These are phyloP conservation scores for Callipepla squamata DNA, from an alignment of 2,113 vertebrate genomes.

Conservation along the genomic window DNA sequence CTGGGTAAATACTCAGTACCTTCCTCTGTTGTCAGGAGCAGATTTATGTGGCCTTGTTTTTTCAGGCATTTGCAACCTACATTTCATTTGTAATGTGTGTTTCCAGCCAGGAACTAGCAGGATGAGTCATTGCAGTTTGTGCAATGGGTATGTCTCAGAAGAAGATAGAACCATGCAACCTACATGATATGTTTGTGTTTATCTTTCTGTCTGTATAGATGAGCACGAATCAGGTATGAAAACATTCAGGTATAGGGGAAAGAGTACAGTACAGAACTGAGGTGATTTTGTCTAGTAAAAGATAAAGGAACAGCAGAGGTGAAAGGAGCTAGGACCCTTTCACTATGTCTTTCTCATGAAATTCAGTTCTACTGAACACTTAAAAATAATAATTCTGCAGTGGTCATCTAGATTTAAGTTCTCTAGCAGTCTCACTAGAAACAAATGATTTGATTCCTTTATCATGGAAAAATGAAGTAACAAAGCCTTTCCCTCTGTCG, in stretches of 20 bases:
- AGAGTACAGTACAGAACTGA: neutral
- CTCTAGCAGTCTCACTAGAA: neutral
- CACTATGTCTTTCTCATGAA: neutral
- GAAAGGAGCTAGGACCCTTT: neutral
- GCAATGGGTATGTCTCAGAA: neutral
- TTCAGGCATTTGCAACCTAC: neutral
- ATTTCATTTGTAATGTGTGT: neutral
- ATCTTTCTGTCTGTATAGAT: neutral
- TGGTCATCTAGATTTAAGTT: neutral
- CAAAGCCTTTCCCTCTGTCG: neutral
- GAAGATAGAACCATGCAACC: neutral
- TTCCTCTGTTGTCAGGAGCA: neutral
- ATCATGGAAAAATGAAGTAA: neutral
- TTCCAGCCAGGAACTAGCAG: neutral
- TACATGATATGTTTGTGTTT: neutral
- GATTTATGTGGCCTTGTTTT: neutral
- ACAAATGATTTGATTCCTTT: neutral
- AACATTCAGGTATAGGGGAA: neutral
- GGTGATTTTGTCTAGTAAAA: neutral
- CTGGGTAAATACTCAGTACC: accelerated
- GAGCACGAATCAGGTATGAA: neutral
- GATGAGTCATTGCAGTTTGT: neutral
- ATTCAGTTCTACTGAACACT: neutral
- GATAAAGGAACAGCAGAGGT: neutral
- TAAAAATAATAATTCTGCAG: neutral